Base-by-base conservation (phyloP, 1,140 invertebrate genomes). In the Drosophila chauvacae region DNA sequence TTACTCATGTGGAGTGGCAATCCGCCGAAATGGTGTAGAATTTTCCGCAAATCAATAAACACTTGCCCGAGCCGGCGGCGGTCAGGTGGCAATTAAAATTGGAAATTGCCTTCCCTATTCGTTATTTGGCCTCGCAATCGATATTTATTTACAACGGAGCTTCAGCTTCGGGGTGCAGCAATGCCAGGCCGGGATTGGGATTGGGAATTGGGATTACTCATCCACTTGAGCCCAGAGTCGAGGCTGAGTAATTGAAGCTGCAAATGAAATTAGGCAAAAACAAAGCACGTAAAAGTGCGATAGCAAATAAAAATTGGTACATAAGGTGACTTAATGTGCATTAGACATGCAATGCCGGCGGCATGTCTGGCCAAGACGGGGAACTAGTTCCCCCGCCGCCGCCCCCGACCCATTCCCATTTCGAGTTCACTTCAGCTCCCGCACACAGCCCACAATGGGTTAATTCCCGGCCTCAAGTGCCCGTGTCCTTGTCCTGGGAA, bases 401-500 rank as follows among this genome's bases (percentile, higher is more conserved):
- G 55, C 33, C 48, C 41, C 2, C 7, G 13, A 6, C 18, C 16
- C 14, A 11, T 18, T 23, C 35, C 13, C 28, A 11, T 4, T 23
- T 28, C 41, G 64, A 47, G 30, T 41, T 55, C 68, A 48, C 74
- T 61, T 50, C 42, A 69, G 61, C 42, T 68, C 42, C 10, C 44
- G 10, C 14, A 6, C 14, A 6, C 39, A 33, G 20, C 18, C 26
- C 64, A 45, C 61, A 66, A 68, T 68, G 47, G 66, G 30, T 68
- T 70, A 55, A 69, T 41, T 45, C 64, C 58, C 64, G 61, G 81
- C 64, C 60, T 66, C 70, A 63, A 77, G 68, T 80, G 61, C 83
- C 72, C 77, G 69, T 80, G 85, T 45, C 51, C 53, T 66, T 56
- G 55, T 35, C 51, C 61, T 87, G 82, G 79, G 82, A 86, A 86